Evolutionary conservation across 2,113 vertebrate species (phyloP).

Genomic region (Grammatotria lemairii): DNA sequence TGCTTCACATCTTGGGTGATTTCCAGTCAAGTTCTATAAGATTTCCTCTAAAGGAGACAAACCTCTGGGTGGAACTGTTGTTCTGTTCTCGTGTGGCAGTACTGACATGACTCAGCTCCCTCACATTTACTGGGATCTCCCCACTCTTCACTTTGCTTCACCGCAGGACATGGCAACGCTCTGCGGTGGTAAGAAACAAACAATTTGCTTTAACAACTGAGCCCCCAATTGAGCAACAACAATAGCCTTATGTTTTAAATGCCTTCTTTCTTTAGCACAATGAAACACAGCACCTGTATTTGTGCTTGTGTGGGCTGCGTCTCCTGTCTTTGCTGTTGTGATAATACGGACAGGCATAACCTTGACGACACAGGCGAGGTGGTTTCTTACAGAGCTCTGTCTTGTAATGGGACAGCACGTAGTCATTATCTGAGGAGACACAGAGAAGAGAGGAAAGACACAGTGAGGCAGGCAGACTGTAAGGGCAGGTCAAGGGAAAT

Average conservation of each 20-base stretch:
- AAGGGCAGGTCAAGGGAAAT: accelerated
- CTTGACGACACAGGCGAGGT: conserved; percentile 93
- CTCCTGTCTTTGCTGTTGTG: conserved; percentile 98
- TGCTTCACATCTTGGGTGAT: neutral
- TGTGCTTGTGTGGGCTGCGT: conserved; percentile 93
- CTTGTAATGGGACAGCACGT: conserved; percentile 96
- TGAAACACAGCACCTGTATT: conserved; percentile 82
- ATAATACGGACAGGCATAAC: conserved; percentile 96
- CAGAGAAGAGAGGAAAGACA: neutral
- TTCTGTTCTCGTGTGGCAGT: conserved; percentile 94
- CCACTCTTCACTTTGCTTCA: conserved; percentile 97
- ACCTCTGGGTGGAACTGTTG: conserved; percentile 99
- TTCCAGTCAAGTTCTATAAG: neutral
- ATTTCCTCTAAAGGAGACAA: neutral
- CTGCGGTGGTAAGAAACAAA: conserved; percentile 42
- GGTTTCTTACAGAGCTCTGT: conserved; percentile 98
- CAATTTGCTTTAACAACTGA: neutral
- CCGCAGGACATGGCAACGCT: conserved; percentile 88
- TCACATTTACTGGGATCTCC: conserved; percentile 98
- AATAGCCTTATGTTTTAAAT: neutral
- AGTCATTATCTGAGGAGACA: conserved; percentile 79
- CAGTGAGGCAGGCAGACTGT: neutral
- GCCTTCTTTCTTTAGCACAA: neutral
- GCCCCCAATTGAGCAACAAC: neutral
- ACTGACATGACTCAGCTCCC: conserved; percentile 88